These are phyloP conservation scores for Pterobdella sp. DNA, from an alignment of 2,888 invertebrate species.

Conservation along the genomic window DNA sequence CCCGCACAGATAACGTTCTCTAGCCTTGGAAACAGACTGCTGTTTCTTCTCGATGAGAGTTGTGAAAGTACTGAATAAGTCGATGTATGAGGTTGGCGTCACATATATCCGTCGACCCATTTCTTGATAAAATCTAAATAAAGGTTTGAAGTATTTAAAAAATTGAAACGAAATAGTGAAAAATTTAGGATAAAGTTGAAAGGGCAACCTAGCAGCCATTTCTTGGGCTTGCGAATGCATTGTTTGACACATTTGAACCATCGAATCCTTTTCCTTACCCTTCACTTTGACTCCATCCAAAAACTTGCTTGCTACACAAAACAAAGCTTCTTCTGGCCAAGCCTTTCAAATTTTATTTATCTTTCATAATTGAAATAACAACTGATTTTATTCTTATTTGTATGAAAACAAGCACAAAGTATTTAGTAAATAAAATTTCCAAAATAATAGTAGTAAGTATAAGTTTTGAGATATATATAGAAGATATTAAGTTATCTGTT, in stretches of 20 bases:
- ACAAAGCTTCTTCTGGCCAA: constrained; percentile 79
- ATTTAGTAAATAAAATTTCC: too few relatives aligned
- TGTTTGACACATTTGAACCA: constrained; percentile 72
- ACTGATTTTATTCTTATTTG: not conserved
- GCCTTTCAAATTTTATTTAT: too few relatives aligned
- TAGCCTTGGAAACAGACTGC: constrained; percentile 59
- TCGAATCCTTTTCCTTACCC: constrained; percentile 60
- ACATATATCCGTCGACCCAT: constrained; percentile 65
- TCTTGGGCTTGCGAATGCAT: constrained; percentile 62
- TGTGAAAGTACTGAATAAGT: constrained; percentile 70
- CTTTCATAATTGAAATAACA: too few relatives aligned
- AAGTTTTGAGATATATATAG: too few relatives aligned
- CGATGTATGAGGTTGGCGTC: constrained; percentile 75
- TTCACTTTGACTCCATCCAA: constrained; percentile 66
- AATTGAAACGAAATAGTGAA: not conserved
- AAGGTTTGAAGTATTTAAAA: not conserved
- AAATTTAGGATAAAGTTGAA: not conserved
- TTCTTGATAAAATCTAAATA: constrained; percentile 44
- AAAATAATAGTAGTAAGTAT: too few relatives aligned
- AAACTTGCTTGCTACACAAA: constrained; percentile 65
- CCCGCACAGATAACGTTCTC: constrained; percentile 65
- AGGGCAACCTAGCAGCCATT: constrained; percentile 58
- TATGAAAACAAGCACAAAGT: too few relatives aligned
- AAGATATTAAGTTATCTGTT: too few relatives aligned
- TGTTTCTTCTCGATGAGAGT: constrained; percentile 63